phyloP scores from a whole-genome alignment of 2,113 vertebrate species.

The Pteropus alecto region DNA sequence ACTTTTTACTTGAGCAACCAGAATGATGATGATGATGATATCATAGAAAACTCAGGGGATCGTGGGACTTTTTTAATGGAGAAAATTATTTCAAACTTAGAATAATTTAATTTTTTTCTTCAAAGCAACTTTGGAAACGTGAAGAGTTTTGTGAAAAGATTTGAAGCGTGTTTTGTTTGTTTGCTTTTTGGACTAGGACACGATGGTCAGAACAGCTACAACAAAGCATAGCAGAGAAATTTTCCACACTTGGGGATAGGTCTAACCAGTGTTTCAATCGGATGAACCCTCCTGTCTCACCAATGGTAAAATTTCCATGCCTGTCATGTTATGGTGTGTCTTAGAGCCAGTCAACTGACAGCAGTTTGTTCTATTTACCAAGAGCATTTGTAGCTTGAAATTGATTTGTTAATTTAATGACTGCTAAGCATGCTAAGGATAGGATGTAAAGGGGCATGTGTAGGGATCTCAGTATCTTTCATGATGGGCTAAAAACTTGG shows the following conservation, averaged over 20 bases:
- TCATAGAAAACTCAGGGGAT: not conserved
- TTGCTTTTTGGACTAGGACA: not conserved
- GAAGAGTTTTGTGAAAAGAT: not conserved
- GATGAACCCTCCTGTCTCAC: not conserved
- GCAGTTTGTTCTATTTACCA: slow-evolving; percentile 53
- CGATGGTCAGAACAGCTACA: not conserved
- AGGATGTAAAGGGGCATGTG: not conserved
- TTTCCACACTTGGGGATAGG: not conserved
- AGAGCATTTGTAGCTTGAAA: slow-evolving; percentile 65
- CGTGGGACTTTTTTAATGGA: not conserved
- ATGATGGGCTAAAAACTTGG: not conserved
- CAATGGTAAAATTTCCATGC: slow-evolving; percentile 41
- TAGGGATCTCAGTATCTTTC: not conserved
- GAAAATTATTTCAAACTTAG: not conserved
- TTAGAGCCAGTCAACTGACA: slow-evolving; percentile 17
- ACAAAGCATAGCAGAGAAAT: not conserved
- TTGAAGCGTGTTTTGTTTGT: not conserved
- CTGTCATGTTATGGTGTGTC: slow-evolving; percentile 39
- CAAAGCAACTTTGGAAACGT: not conserved
- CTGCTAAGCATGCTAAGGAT: not conserved
- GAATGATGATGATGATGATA: not conserved
- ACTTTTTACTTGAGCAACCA: not conserved
- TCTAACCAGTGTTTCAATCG: not conserved
- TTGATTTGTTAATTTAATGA: slow-evolving; percentile 62
- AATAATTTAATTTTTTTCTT: not conserved